phyloP scores from a whole-genome alignment of 2,888 invertebrate species.

The Lasioglossum marginatum region DNA sequence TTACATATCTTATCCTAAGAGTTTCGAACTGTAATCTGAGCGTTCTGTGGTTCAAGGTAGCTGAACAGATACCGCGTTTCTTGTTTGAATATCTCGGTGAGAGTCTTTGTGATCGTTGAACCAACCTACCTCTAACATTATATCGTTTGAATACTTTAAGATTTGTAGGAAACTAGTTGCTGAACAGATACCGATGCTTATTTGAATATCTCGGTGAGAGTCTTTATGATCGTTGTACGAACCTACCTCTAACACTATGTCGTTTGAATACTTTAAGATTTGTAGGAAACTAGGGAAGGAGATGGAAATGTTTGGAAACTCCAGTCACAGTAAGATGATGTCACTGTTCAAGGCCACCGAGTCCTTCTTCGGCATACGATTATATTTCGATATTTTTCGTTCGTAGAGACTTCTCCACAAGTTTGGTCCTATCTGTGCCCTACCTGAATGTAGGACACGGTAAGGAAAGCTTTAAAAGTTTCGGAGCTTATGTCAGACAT shows the following conservation, averaged over 20 bases:
- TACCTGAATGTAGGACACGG: background rate
- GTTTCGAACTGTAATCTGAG: background rate
- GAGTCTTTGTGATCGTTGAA: background rate
- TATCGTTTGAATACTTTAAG: background rate
- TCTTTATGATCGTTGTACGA: background rate
- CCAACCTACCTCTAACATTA: background rate
- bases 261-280: background rate
- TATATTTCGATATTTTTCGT: background rate
- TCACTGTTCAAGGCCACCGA: background rate
- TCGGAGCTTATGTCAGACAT: slow-evolving; percentile 2
- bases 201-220: background rate
- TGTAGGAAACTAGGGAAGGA: background rate
- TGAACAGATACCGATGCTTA: background rate
- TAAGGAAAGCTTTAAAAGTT: background rate
- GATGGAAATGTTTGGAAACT: background rate
- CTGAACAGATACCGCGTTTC: background rate
- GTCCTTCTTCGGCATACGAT: background rate
- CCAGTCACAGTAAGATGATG: background rate
- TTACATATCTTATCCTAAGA: slow-evolving; percentile 3
- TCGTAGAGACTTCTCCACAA: background rate
- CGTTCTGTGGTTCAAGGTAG: background rate
- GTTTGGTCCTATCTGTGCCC: slow-evolving; percentile 1
- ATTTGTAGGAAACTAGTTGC: background rate
- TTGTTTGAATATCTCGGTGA: background rate
- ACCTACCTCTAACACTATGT: background rate